Base-by-base conservation (phyloP, 2,797 vertebrate species). In the Trichosurus vulpecula region DNA sequence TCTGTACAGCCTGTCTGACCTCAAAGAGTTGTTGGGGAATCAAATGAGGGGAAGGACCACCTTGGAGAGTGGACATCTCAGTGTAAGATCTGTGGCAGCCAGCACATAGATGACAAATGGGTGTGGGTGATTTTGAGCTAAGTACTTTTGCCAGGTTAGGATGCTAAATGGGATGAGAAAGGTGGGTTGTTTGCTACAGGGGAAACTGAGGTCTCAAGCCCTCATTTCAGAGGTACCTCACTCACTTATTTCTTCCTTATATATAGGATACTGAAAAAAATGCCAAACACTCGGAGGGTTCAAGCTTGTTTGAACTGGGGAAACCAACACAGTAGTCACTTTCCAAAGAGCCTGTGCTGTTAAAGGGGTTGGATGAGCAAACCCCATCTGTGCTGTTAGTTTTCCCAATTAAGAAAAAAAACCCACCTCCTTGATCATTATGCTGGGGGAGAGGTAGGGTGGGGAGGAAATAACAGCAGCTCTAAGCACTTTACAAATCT, bases 101-200 rank as follows among this genome's bases (percentile, higher is more conserved):
- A 90, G 35, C 4, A 87, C 89, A 96, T 47, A 52, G 30, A 30
- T 41, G 52, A 52, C 90, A 54, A 91, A 27, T 5, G 10, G 95
- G 6, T 41, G 51, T 92, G 93, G 94, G 47, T 74, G 66, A 22
- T 74, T 22, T 74, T 8, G 66, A 41, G 57, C 47, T 94, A 19
- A 52, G 92, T 93, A 92, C 95, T 97, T 74, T 91, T 89, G 91
- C 27, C 54, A 52, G 31, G 93, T 41, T 74, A 41, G n/a, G n/a
- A 41, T 41, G 19, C 6, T 25, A 81, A 81, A 47, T 12, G 41
- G 41, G 22, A 22, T 25, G 74, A 81, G 74, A 81, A 47, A 25
- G 74, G n/a, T 47, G n/a, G 61, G 35, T 12, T 41, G 9, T 22
- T 41, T 4, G n/a, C 35, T 74, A 10, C 29, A 30, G 61, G 61